phyloP scores from a whole-genome alignment of 2,888 invertebrate genomes.

The Blastobasis adustella region DNA sequence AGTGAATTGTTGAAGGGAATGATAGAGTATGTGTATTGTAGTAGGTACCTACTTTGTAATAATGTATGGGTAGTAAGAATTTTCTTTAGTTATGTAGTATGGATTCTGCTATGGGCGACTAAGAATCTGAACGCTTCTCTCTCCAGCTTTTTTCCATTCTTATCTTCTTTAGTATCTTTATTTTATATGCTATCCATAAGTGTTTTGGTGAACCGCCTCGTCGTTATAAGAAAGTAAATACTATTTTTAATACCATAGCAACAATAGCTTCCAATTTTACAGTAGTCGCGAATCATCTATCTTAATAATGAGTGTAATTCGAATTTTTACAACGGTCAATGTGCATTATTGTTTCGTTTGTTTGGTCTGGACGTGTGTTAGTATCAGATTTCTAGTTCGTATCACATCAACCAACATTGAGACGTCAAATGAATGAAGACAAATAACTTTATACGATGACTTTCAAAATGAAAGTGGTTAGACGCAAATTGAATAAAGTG shows the following conservation, averaged over 20 bases:
- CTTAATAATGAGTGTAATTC: no score
- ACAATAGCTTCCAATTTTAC: not conserved
- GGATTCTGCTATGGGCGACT: no score
- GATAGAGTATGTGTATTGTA: no score
- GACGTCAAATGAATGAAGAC: slow-evolving; percentile 68
- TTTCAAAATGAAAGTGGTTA: slow-evolving; percentile 55
- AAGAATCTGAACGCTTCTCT: no score
- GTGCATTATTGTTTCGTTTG: slow-evolving; percentile 20
- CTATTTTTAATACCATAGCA: slow-evolving; percentile 1
- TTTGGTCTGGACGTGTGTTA: slow-evolving; percentile 18
- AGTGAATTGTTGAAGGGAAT: no score
- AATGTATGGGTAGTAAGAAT: no score
- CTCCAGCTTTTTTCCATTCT: not conserved
- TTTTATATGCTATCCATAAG: not conserved
- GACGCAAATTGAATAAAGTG: slow-evolving; percentile 57
- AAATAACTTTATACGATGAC: slow-evolving; percentile 59
- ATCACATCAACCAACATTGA: slow-evolving; percentile 49
- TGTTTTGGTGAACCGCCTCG: no score
- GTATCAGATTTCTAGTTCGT: slow-evolving; percentile 46
- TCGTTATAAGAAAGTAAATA: slow-evolving; percentile 1
- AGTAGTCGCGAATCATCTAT: no score
- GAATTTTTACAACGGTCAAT: slow-evolving; percentile 19
- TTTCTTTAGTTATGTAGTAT: no score
- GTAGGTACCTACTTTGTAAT: no score
- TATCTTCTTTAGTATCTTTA: slow-evolving; percentile 4